Conservation (phyloP, 2,888 invertebrate genomes). For the Volucella bombylans region DNA sequence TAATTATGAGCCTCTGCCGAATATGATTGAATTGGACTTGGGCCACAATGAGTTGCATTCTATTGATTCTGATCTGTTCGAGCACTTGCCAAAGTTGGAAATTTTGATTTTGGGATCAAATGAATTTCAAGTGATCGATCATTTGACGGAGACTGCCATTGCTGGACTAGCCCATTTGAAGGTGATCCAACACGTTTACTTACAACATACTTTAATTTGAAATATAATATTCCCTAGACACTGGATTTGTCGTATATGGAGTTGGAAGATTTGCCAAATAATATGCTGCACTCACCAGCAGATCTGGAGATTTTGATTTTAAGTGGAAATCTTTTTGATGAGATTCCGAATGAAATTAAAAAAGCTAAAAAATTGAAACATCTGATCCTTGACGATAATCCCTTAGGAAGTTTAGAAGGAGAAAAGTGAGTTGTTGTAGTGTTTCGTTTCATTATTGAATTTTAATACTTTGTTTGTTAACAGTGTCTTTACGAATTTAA, state of each 20-base stretch:
- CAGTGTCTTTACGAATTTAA: constrained; percentile 86
- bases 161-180: constrained; percentile 86
- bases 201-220: constrained; percentile 17
- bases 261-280: constrained; percentile 85
- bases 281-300: constrained; percentile 87
- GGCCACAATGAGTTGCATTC: constrained; percentile 88
- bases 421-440: constrained; percentile 78
- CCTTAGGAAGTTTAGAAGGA: constrained; percentile 84
- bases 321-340: constrained; percentile 85
- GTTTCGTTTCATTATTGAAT: neutral
- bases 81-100: constrained; percentile 87
- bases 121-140: constrained; percentile 87
- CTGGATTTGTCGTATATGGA: constrained; percentile 88
- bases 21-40: constrained; percentile 82
- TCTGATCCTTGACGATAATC: constrained; percentile 88
- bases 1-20: constrained; percentile 77
- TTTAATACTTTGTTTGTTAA: neutral
- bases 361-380: constrained; percentile 85
- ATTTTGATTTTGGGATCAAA: constrained; percentile 89
- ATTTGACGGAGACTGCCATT: constrained; percentile 86
- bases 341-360: constrained; percentile 85
- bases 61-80: constrained; percentile 88
- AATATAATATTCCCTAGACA: constrained; percentile 81
- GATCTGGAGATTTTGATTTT: constrained; percentile 87
- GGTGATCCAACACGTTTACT: constrained; percentile 81